Evolutionary conservation across 2,797 vertebrate genomes (phyloP).

Genomic region (Leucoraja ocellata): DNA sequence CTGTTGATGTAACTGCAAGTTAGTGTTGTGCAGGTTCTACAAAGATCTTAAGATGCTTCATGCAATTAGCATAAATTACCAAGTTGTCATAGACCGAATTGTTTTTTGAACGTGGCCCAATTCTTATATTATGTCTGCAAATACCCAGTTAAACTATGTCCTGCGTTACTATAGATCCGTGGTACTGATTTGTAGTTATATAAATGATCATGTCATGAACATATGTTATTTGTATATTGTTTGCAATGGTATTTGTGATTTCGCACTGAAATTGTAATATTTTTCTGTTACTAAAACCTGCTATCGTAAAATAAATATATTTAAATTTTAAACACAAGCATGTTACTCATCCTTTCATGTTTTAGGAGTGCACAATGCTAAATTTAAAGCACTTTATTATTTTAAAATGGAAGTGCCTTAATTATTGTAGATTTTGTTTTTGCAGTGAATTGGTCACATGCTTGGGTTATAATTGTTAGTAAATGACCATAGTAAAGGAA

Average conservation of each 20-base stretch:
- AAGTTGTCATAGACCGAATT: neutral
- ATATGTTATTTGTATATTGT: slow-evolving; percentile 19
- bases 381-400: neutral
- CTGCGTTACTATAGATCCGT: neutral
- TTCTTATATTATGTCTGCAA: neutral
- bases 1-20: neutral
- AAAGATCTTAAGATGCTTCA: neutral
- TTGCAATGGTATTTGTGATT: neutral
- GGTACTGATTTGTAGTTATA: neutral
- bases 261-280: slow-evolving; percentile 23
- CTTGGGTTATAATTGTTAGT: neutral
- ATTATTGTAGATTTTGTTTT: neutral
- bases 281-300: neutral
- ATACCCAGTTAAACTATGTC: neutral
- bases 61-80: neutral
- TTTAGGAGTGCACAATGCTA: neutral
- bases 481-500: neutral
- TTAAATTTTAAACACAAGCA: slow-evolving; percentile 17
- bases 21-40: neutral
- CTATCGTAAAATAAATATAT: slow-evolving; percentile 18
- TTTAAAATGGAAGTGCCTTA: neutral
- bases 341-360: neutral
- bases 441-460: neutral
- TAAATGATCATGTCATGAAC: neutral
- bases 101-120: neutral